These are phyloP conservation scores for Craseonycteris thonglongyai DNA, from an alignment of 2,113 vertebrate species.

Conservation along the genomic window DNA sequence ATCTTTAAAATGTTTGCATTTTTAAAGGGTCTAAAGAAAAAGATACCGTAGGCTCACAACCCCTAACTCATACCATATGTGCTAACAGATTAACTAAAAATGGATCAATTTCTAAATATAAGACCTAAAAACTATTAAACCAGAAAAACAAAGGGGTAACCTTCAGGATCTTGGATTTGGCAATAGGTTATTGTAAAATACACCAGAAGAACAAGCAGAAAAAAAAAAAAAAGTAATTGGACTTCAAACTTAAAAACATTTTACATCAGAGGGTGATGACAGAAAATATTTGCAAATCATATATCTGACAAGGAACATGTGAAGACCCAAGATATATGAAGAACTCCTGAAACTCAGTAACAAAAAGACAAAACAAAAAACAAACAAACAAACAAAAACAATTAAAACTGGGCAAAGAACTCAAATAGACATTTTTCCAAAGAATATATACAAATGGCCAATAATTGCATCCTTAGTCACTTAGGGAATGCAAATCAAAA, in stretches of 20 bases:
- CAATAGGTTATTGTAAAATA: neutral
- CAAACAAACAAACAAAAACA: neutral
- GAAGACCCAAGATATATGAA: neutral
- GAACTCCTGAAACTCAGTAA: neutral
- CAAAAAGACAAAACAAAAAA: no score
- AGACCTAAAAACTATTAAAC: neutral
- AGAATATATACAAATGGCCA: neutral
- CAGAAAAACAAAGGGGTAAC: neutral
- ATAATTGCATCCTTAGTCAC: neutral
- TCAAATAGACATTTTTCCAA: neutral
- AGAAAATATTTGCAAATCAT: neutral
- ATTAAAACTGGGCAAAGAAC: neutral
- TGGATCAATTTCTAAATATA: neutral
- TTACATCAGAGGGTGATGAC: neutral
- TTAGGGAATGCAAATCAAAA: neutral
- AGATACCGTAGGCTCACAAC: neutral
- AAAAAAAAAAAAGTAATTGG: neutral
- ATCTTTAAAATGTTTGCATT: constrained; percentile 58
- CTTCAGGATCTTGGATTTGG: neutral
- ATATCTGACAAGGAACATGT: neutral
- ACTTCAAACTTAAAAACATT: neutral
- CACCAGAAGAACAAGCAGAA: neutral
- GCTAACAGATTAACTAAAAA: constrained; percentile 28
- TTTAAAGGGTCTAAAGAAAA: constrained; percentile 41
- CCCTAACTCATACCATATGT: neutral